phyloP scores from a whole-genome alignment of 2,888 invertebrate species.

The Arctia plantaginis region DNA sequence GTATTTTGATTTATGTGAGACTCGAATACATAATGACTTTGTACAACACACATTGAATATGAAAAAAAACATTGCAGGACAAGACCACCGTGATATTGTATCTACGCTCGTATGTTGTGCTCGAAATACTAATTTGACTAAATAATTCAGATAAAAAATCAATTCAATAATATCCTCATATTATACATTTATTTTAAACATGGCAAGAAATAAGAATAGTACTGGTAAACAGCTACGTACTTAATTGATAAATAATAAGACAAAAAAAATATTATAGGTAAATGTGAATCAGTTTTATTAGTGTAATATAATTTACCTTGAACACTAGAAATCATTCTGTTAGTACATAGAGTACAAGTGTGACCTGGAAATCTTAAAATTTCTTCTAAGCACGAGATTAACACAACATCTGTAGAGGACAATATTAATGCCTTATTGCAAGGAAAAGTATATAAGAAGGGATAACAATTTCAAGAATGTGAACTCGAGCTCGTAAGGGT shows the following conservation, averaged over 20 bases:
- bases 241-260: not conserved
- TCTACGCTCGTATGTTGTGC: not conserved
- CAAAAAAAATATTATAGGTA: not conserved
- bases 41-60: constrained; percentile 22
- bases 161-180: not conserved
- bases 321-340: not conserved
- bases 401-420: not conserved
- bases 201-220: not conserved
- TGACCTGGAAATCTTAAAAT: not conserved
- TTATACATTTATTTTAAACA: not conserved
- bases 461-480: too few species aligned
- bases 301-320: not conserved
- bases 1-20: constrained; percentile 34
- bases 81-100: not conserved
- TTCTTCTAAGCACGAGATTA: not conserved
- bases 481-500: too few species aligned
- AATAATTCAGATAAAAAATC: not conserved
- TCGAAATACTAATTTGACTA: not conserved
- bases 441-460: not conserved
- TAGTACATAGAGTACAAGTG: not conserved
- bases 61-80: constrained; percentile 1
- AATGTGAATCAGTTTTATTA: not conserved
- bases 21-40: constrained; percentile 29
- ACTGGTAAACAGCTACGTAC: not conserved
- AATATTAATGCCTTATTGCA: not conserved